Conservation (phyloP, 2,797 vertebrate genomes). For the Myotis daubentonii region DNA sequence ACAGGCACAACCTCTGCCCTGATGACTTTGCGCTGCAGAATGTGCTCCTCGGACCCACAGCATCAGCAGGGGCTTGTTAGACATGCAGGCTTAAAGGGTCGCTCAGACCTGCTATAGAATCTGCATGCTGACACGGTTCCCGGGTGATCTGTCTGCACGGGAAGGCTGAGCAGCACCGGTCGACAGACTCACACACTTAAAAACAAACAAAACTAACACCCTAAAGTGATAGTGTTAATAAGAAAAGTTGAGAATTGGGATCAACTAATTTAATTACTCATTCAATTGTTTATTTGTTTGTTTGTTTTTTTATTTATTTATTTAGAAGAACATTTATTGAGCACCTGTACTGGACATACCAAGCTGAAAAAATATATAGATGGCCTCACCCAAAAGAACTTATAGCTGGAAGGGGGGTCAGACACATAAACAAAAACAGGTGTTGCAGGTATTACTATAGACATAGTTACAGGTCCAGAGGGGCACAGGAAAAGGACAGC, state of each 20-base stretch:
- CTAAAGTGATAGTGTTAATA: background rate
- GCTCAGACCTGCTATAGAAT: background rate
- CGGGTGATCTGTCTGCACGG: background rate
- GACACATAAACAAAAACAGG: background rate
- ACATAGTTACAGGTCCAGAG: background rate
- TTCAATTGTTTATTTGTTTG: background rate
- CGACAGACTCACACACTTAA: background rate
- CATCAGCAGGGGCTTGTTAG: background rate
- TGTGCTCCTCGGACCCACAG: background rate
- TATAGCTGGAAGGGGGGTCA: background rate
- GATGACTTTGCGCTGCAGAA: background rate
- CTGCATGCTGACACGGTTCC: background rate
- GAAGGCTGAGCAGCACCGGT: background rate
- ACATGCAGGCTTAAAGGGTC: background rate
- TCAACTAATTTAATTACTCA: background rate
- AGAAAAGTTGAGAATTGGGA: background rate
- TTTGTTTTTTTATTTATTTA: background rate
- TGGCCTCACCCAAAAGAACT: background rate
- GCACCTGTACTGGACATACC: background rate
- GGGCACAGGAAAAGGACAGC: background rate
- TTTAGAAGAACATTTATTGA: background rate
- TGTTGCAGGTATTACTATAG: background rate
- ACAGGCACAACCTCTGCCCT: background rate
- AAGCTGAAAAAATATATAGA: background rate
- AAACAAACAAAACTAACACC: background rate